Percentiles rank a stretch among this genome's conserved stretches.
phyloP scores from a whole-genome alignment of 53 echinoderm and acorn worm species.

The Echinometra lucunter region DNA sequence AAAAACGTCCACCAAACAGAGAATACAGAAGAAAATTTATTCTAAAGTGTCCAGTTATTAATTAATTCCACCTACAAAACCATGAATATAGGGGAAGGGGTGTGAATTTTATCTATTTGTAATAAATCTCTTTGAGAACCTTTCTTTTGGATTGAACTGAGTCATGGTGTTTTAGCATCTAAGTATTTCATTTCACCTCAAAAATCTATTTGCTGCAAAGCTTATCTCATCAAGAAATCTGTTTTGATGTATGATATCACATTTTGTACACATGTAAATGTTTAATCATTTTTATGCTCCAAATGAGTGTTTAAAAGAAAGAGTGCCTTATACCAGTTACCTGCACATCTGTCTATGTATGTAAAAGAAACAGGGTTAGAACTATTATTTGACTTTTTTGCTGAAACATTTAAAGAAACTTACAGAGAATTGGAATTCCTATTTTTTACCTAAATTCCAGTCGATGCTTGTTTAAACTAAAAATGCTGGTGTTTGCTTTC shows the following conservation, averaged over 20 bases:
- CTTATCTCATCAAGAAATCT: slow-evolving; percentile 24
- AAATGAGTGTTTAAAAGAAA: slow-evolving; percentile 45
- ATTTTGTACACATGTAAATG: slow-evolving; percentile 55
- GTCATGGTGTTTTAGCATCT: background rate
- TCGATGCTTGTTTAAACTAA: background rate
- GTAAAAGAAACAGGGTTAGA: slow-evolving; percentile 64
- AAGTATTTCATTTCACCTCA: background rate
- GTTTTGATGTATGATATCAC: slow-evolving; percentile 45
- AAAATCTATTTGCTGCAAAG: background rate
- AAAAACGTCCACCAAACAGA: background rate
- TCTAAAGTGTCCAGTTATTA: background rate
- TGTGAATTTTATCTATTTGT: slow-evolving; percentile 7
- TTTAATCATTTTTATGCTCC: slow-evolving; percentile 41
- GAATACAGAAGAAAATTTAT: background rate
- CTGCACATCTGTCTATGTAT: slow-evolving; percentile 47
- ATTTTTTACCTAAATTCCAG: background rate
- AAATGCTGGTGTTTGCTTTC: background rate
- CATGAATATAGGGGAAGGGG: background rate
- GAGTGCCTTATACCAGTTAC: slow-evolving; percentile 57
- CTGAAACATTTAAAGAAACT: slow-evolving; percentile 44
- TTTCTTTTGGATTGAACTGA: background rate
- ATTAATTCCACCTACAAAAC: background rate
- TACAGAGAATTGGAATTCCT: background rate
- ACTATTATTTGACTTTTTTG: slow-evolving; percentile 16
- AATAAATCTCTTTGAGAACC: slow-evolving; percentile 1